A percentile compares a stretch with the other conserved stretches of the same genome.
Conservation (phyloP, 2,797 vertebrate species). For the Clarias platycephalus region DNA sequence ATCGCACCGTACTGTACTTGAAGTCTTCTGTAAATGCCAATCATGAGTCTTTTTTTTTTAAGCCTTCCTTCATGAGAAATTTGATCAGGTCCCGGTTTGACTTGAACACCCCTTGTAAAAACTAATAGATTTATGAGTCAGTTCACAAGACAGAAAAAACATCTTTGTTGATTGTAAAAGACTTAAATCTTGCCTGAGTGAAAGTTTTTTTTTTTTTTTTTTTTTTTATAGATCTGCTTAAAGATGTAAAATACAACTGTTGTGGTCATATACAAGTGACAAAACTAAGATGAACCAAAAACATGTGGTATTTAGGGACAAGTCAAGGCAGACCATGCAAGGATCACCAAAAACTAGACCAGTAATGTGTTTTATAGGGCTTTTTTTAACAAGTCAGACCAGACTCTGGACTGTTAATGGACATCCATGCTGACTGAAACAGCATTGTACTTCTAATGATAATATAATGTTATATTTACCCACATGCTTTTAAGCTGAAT, state of each 20-base stretch:
- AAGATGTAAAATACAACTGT: not conserved
- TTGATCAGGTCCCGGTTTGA: no score
- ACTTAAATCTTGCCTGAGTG: not conserved
- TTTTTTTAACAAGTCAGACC: not conserved
- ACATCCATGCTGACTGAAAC: not conserved
- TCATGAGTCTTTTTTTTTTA: no score
- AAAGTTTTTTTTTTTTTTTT: not conserved
- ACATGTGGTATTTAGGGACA: not conserved
- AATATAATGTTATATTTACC: not conserved
- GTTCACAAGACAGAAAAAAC: not conserved
- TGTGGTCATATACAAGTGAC: slow-evolving; percentile 8
- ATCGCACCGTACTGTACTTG: no score
- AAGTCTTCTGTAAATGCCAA: no score
- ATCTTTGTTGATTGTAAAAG: not conserved
- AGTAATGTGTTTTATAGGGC: not conserved
- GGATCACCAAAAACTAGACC: not conserved
- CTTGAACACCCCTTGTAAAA: no score
- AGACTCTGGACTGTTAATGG: not conserved
- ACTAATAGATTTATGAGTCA: not conserved
- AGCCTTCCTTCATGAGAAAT: no score
- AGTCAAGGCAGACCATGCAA: not conserved
- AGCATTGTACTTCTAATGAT: not conserved
- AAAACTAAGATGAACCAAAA: slow-evolving; percentile 3
- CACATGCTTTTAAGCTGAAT: not conserved
- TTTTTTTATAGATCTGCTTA: not conserved